Evolutionary conservation across 2,113 vertebrate genomes (phyloP), one percentile per base, ranked within the genome.

Genomic region (Bombycilla garrulus): DNA sequence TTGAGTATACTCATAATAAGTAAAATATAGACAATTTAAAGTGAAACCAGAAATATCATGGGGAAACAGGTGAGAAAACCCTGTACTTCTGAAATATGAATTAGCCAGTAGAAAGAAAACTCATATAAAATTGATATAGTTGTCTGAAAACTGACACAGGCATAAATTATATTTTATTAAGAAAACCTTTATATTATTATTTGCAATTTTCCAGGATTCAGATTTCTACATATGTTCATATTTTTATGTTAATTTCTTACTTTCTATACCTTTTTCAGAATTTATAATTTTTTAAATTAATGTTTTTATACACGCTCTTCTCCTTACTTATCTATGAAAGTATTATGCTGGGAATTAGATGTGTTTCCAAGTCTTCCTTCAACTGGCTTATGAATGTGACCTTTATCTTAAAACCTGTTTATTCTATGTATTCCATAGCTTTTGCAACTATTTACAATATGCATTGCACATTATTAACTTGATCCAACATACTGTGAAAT

Each of bases 391-490:
- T 64, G 56, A 91, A 90, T 66, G 29, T 95, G 91, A 96, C 96
- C 95, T 92, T 83, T 90, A 58, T 35, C 35, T 90, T 89, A 89
- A 72, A 82, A 92, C 83, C 64, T 90, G 65, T 87, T 96, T 94
- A 79, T 73, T 92, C 47, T 69, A 5, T 76, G 51, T 74, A 66
- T 67, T 90, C 36, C 47, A 45, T 57, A 92, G 87, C 48, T 96
- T 95, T 86, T 73, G 33, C 80, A 33, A 85, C 91, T 88, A 86
- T 91, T 96, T 96, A 93, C 94, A 96, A 61, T 42, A 90, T 65
- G 50, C 85, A 96, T 94, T 95, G 91, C 94, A 96, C 67, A 56
- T 53, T 81, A 87, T 19, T 86, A 40, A 38, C 85, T 92, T 88
- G 56, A 83, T 70, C 80, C 94, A 92, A 81, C 81, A 57, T 21